Conservation (phyloP, 1,140 invertebrate genomes). For the honey bee (Apis mellifera) region DNA sequence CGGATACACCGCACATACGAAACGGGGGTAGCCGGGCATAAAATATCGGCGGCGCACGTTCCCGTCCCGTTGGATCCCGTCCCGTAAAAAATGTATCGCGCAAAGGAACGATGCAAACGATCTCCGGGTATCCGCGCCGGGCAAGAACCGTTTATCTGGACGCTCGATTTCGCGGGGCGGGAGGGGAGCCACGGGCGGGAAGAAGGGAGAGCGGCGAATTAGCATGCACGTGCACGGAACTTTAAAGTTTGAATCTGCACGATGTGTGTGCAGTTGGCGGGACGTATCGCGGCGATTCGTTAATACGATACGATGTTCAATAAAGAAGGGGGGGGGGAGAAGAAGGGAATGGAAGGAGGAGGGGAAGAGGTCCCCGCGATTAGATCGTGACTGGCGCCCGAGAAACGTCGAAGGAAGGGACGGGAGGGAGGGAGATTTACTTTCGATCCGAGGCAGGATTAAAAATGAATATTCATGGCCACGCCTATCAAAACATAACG, state of each 20-base stretch:
- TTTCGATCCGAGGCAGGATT: not conserved
- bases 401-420: not conserved
- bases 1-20: not conserved
- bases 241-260: slow-evolving; percentile 54
- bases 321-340: slow-evolving; percentile 28
- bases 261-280: slow-evolving; percentile 12
- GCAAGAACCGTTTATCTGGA: slow-evolving; percentile 39
- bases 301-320: slow-evolving; percentile 55
- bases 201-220: slow-evolving; percentile 25
- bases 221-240: slow-evolving; percentile 60
- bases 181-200: slow-evolving; percentile 2
- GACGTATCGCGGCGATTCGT: slow-evolving; percentile 49
- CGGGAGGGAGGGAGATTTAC: not conserved
- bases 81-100: slow-evolving; percentile 46
- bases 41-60: not conserved
- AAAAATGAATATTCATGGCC: slow-evolving; percentile 58
- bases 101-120: slow-evolving; percentile 21
- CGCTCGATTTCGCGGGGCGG: slow-evolving; percentile 8
- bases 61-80: not conserved
- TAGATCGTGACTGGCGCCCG: slow-evolving; percentile 23
- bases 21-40: not conserved
- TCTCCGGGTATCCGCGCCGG: slow-evolving; percentile 2
- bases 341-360: not conserved
- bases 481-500: slow-evolving; percentile 57
- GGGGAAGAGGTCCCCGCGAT: slow-evolving; percentile 20